Evolutionary conservation across 2,113 vertebrate species (phyloP).

Genomic region (Euleptes europaea): DNA sequence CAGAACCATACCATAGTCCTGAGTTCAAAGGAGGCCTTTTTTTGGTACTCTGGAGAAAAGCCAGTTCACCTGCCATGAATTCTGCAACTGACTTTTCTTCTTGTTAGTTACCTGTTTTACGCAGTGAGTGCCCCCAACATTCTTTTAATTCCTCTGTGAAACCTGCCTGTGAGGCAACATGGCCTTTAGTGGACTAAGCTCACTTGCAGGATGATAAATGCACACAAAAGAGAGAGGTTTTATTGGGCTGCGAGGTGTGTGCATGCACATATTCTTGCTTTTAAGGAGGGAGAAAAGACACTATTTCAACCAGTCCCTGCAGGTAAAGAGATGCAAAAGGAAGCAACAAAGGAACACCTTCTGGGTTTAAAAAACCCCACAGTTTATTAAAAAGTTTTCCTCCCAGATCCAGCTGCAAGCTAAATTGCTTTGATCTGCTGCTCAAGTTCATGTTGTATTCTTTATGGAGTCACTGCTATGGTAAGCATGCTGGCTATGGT

Average conservation of each 20-base stretch:
- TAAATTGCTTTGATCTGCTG: neutral
- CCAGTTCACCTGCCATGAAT: neutral
- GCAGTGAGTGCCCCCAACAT: constrained; percentile 44
- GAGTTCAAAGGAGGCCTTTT: neutral
- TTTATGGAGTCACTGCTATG: neutral
- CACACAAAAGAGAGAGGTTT: constrained; percentile 1
- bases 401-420: constrained; percentile 1
- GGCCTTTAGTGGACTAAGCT: constrained; percentile 21
- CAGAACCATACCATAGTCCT: neutral
- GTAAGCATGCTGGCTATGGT: neutral
- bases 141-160: constrained; percentile 49
- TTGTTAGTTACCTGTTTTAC: neutral
- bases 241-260: neutral
- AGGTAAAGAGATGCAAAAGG: neutral
- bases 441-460: neutral
- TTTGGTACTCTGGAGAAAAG: neutral
- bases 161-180: constrained; percentile 40
- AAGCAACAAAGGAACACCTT: neutral
- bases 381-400: neutral
- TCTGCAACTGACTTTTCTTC: neutral
- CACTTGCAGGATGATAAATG: constrained; percentile 18
- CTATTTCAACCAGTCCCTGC: neutral
- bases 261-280: no score
- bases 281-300: no score
- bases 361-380: neutral